phyloP scores from a whole-genome alignment of 2,797 vertebrate genomes.

The Hypotaenidia philippensis region DNA sequence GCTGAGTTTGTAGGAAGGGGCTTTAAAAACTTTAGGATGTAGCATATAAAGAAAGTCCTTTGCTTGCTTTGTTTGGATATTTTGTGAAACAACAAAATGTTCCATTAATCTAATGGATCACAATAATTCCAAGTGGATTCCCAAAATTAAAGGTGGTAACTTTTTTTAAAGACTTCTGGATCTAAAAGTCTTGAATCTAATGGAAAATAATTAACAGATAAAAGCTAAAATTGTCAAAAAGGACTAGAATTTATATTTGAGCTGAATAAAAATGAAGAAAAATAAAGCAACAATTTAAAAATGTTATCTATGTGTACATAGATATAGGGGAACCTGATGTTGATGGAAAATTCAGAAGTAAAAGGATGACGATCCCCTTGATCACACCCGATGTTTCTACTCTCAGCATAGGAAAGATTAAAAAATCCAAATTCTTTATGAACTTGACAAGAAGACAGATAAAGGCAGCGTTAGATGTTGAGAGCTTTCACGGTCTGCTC shows the following conservation, averaged over 20 bases:
- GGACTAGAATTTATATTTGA: not conserved
- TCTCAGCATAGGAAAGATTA: not conserved
- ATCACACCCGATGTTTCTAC: not conserved
- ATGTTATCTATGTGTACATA: not conserved
- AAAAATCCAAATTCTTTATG: not conserved
- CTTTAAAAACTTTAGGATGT: not conserved
- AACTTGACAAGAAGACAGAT: not conserved
- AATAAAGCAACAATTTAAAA: not conserved
- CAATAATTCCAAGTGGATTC: no score
- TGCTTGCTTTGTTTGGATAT: not conserved
- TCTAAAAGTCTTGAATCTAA: not conserved
- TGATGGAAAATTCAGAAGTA: not conserved
- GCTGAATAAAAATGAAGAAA: not conserved
- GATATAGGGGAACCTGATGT: not conserved
- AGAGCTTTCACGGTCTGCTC: not conserved
- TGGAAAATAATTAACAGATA: not conserved
- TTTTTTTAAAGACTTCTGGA: not conserved
- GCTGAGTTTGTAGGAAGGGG: not conserved
- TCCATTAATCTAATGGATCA: not conserved
- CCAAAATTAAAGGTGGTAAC: not conserved
- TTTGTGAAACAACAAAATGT: not conserved
- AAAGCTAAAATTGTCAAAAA: not conserved
- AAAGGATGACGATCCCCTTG: not conserved
- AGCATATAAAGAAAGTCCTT: not conserved
- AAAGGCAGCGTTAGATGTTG: not conserved